These are phyloP conservation scores for Menidia beryllina DNA, from an alignment of 2,113 vertebrate species.

Conservation along the genomic window DNA sequence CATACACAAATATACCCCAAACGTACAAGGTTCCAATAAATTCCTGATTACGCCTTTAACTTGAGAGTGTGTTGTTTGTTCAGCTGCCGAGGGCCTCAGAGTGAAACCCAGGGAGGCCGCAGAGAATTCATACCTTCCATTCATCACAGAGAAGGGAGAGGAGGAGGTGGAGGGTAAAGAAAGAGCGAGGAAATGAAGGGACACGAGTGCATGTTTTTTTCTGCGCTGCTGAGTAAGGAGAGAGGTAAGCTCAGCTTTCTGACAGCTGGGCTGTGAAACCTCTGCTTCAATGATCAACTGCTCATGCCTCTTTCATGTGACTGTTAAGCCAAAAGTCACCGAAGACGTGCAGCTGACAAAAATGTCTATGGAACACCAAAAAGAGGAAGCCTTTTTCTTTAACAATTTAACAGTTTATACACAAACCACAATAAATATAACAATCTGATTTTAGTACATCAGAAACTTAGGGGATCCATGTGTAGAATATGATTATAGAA, in stretches of 20 bases:
- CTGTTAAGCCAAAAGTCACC: slow-evolving; percentile 25
- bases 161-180: slow-evolving; percentile 51
- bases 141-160: slow-evolving; percentile 70
- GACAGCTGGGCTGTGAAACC: slow-evolving; percentile 70
- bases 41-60: slow-evolving; percentile 74
- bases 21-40: slow-evolving; percentile 69
- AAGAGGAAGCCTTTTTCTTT: neutral
- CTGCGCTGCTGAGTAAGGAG: slow-evolving; percentile 77
- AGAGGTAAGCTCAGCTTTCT: slow-evolving; percentile 68
- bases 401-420: neutral
- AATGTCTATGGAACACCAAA: neutral
- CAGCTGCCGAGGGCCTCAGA: slow-evolving; percentile 81
- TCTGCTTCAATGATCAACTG: slow-evolving; percentile 54
- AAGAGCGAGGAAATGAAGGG: slow-evolving; percentile 76
- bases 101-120: slow-evolving; percentile 79
- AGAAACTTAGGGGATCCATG: too few species aligned
- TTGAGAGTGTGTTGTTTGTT: slow-evolving; percentile 79
- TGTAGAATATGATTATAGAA: too few species aligned
- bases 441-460: neutral
- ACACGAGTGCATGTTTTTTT: slow-evolving; percentile 59
- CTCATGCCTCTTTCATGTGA: slow-evolving; percentile 40
- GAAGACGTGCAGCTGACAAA: slow-evolving; percentile 11
- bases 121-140: slow-evolving; percentile 84
- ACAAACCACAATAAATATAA: neutral
- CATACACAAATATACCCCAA: slow-evolving; percentile 63